Base-by-base conservation (phyloP, 2,888 invertebrate species). In the Willowsia nigromaculata region DNA sequence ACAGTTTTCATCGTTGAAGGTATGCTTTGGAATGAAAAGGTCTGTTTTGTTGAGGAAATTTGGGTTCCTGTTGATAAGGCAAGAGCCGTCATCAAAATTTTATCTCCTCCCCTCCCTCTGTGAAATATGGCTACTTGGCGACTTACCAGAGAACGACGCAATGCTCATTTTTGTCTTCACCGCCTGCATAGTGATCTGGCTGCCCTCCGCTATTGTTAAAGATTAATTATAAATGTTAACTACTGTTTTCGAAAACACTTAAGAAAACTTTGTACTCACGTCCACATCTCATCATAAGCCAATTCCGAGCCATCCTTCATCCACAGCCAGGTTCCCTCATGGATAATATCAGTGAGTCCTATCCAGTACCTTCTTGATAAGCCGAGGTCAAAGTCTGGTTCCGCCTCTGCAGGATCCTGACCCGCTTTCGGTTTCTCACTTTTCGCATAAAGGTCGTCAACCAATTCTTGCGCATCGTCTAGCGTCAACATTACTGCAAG, bases 1-100 rank as follows among this genome's bases (percentile, higher is more conserved):
- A 18, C 88, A 88, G 22, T 82, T 76, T 59, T 80, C 47, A 25
- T 85, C 85, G 30, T 65, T 81, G 13, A 89, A 89, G 0, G 89
- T 59, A 25, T 89, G 89, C 7, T 30, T 62, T 3, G 27, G 27
- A 7, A 13, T 15, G 9, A 4, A 5, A 2, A 1, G 56, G 13
- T 83, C 43, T n/a, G 74, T 43, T 27, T 68, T 50, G 11, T 83
- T n/a, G 18, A 30, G 22, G 13, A 27, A 83, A 18, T 68, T 43
- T n/a, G 83, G 83, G 40, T 83, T 83, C 83, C 83, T 84, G 13
- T n/a, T n/a, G n/a, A n/a, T n/a, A n/a, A n/a, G n/a, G n/a, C n/a
- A n/a, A n/a, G n/a, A n/a, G n/a, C 62, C 27, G 5, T 56, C 18
- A 56, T 3, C 1, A 22, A 25, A 56, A 56, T 25, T 4, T 4